Conservation (phyloP, 2,888 invertebrate species). For the Microdon myrmicae region DNA sequence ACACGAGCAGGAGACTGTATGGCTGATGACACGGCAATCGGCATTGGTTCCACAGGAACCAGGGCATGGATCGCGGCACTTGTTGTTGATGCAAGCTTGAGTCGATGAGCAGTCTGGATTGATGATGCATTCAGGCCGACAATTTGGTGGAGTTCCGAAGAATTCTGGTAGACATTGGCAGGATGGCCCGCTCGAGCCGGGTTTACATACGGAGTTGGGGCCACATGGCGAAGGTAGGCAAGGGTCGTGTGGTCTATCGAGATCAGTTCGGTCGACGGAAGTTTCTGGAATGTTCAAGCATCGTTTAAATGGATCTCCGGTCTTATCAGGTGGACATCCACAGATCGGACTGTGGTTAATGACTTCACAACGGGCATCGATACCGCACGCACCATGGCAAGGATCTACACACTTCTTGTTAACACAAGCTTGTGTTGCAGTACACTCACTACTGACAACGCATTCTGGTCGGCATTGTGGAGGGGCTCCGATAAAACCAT, state of each 20-base stretch:
- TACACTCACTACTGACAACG: constrained; percentile 75
- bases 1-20: constrained; percentile 85
- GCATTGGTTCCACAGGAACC: constrained; percentile 84
- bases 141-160: constrained; percentile 82
- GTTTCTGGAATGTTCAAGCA: constrained; percentile 72
- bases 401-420: constrained; percentile 79
- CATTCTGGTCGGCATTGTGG: constrained; percentile 77
- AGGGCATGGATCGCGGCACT: constrained; percentile 84
- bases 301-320: constrained; percentile 83
- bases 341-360: constrained; percentile 79
- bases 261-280: constrained; percentile 61
- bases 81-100: constrained; percentile 82
- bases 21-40: constrained; percentile 81
- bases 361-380: constrained; percentile 76
- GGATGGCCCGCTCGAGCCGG: constrained; percentile 74
- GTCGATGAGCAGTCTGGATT: constrained; percentile 83
- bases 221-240: constrained; percentile 86
- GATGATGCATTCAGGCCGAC: constrained; percentile 84
- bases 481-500: constrained; percentile 75
- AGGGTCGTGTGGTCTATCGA: constrained; percentile 68
- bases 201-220: constrained; percentile 79
- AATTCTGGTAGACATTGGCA: constrained; percentile 83
- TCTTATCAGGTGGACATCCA: constrained; percentile 72
- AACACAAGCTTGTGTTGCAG: constrained; percentile 72
- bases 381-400: constrained; percentile 78